phyloP scores from a whole-genome alignment of 2,113 vertebrate genomes.

The Mastomys coucha region DNA sequence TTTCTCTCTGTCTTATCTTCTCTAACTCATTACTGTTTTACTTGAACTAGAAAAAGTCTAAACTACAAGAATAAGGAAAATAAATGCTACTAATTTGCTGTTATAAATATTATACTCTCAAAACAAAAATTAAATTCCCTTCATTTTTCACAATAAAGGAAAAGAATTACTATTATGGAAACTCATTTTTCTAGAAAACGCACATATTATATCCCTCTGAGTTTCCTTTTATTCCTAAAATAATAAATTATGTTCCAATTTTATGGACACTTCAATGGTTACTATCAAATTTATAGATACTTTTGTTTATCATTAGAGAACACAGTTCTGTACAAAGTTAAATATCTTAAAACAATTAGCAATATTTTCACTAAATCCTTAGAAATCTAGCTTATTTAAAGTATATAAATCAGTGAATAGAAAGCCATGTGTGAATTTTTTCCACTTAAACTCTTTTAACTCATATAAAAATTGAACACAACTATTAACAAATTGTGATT shows the following conservation, averaged over 20 bases:
- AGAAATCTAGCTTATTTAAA: background rate
- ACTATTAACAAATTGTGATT: no score
- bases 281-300: background rate
- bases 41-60: background rate
- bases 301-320: background rate
- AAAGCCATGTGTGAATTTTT: background rate
- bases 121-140: background rate
- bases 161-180: background rate
- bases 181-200: background rate
- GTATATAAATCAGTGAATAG: background rate
- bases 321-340: background rate
- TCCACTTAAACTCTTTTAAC: no score
- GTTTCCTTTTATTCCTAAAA: background rate
- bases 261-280: background rate
- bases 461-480: no score
- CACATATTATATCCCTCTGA: background rate
- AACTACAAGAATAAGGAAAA: background rate
- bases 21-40: background rate
- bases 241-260: background rate
- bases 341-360: background rate
- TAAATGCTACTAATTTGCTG: background rate
- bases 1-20: background rate
- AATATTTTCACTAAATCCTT: background rate
- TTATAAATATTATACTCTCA: slow-evolving; percentile 3
- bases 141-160: background rate